These are phyloP conservation scores for Lottia scabra DNA, from an alignment of 2,888 invertebrate genomes.

Conservation along the genomic window DNA sequence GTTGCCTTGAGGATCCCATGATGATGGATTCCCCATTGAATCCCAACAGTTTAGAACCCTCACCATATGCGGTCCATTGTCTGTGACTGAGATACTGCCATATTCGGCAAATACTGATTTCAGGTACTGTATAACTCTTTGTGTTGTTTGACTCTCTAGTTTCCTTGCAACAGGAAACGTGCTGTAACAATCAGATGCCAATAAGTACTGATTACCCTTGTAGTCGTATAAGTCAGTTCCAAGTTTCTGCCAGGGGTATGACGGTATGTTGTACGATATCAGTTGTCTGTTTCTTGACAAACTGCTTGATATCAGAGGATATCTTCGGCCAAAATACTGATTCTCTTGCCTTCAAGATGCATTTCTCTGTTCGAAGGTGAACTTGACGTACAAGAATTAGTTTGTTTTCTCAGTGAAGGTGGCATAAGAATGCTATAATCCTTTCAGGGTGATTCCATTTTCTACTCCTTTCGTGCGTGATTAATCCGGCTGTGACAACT, in stretches of 20 bases:
- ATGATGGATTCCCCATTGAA: not conserved
- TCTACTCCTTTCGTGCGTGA: too few relatives aligned
- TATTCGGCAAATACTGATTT: not conserved
- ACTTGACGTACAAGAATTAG: not conserved
- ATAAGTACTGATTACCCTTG: not conserved
- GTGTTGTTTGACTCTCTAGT: not conserved
- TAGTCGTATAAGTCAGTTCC: not conserved
- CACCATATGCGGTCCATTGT: not conserved
- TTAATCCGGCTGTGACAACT: too few relatives aligned
- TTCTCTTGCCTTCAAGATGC: constrained; percentile 5
- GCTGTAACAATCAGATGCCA: not conserved
- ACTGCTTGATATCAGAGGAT: not conserved
- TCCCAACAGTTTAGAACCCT: not conserved
- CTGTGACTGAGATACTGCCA: not conserved
- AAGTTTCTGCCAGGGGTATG: not conserved
- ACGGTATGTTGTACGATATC: not conserved
- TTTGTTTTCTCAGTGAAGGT: not conserved
- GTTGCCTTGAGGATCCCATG: not conserved
- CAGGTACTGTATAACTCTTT: not conserved
- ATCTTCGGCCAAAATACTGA: constrained; percentile 12
- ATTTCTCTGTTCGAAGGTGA: constrained; percentile 1
- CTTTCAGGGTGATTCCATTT: constrained; percentile 11
- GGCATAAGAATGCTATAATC: constrained; percentile 8
- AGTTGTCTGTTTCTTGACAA: not conserved
- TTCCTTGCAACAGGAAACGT: not conserved